These are phyloP conservation scores for Microchirus variegatus DNA, from an alignment of 2,797 vertebrate genomes.

Conservation along the genomic window DNA sequence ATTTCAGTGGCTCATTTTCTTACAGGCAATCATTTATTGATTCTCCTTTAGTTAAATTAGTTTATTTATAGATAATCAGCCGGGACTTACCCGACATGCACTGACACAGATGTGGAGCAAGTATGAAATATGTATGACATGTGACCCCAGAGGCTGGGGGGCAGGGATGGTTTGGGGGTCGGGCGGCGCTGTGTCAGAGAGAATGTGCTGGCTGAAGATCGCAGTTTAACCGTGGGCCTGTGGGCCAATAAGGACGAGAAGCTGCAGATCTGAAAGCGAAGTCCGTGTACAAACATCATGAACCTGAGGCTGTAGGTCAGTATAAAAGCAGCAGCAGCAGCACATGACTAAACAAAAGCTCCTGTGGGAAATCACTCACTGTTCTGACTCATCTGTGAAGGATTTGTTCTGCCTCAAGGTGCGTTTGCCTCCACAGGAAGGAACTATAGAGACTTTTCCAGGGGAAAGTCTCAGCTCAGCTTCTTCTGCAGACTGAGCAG, in stretches of 20 bases:
- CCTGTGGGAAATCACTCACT: conserved; percentile 36
- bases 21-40: conserved; percentile 79
- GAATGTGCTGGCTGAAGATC: conserved; percentile 61
- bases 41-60: conserved; percentile 73
- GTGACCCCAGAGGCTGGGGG: conserved; percentile 58
- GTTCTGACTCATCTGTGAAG: conserved; percentile 54
- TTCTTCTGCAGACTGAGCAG: conserved; percentile 31
- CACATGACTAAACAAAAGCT: conserved; percentile 26
- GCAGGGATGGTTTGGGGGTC: conserved; percentile 40
- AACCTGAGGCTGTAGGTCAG: conserved; percentile 71
- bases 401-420: conserved; percentile 55
- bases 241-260: conserved; percentile 60
- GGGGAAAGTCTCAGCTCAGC: conserved; percentile 17
- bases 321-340: conserved; percentile 44
- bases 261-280: conserved; percentile 38
- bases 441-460: no score
- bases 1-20: conserved; percentile 64
- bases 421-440: background rate
- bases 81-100: conserved; percentile 62
- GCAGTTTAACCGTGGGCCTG: conserved; percentile 69
- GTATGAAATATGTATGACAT: conserved; percentile 80
- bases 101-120: conserved; percentile 68
- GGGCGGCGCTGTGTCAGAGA: conserved; percentile 64
- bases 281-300: conserved; percentile 30
- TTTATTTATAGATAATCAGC: conserved; percentile 78